Base-by-base conservation (phyloP, 2,113 vertebrate genomes). In the Muntiacus muntjak region DNA sequence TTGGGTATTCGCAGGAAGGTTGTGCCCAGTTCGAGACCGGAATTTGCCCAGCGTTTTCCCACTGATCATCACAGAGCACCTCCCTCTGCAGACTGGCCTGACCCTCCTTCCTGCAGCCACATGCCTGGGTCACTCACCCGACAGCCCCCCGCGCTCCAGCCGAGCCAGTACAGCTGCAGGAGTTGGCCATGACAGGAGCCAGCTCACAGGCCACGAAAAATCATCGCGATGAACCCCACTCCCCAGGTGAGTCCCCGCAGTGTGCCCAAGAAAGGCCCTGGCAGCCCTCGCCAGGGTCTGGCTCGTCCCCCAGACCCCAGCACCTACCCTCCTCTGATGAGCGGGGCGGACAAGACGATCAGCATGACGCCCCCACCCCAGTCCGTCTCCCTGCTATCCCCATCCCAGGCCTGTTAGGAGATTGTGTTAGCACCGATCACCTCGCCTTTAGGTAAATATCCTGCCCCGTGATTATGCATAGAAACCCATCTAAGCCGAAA, bases 391-490 rank as follows among this genome's bases (percentile, higher is more conserved):
- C n/a, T 0, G 0, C 71, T 57, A 30, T 1, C 15, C 10, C 50
- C 28, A 1, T 6, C 76, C 76, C 1, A 23, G 23, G 14, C 52
- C 2, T 11, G 2, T 60, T 50, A 19, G 67, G 30, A 45, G 10
- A 11, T 23, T 0, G 0, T 0, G 0, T 12, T 6, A 16, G 47
- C 88, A 3, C 36, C 0, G 0, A n/a, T 40, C 5, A 2, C 17
- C 33, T 50, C 0, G 1, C 30, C 21, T 17, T 1, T 3, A 2
- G 81, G 19, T 12, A 33, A 67, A 7, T 2, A 8, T 1, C n/a
- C 21, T 25, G 30, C n/a, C 54, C 58, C 2, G 58, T n/a, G 23
- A 25, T 1, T 5, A 25, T 19, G 50, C 67, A 28, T 84, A 52
- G 84, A 90, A 57, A 95, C 2, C 60, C 43, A 11, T 25, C 15